phyloP scores from a whole-genome alignment of 1,140 invertebrate genomes.

The Calliopsis andreniformis region DNA sequence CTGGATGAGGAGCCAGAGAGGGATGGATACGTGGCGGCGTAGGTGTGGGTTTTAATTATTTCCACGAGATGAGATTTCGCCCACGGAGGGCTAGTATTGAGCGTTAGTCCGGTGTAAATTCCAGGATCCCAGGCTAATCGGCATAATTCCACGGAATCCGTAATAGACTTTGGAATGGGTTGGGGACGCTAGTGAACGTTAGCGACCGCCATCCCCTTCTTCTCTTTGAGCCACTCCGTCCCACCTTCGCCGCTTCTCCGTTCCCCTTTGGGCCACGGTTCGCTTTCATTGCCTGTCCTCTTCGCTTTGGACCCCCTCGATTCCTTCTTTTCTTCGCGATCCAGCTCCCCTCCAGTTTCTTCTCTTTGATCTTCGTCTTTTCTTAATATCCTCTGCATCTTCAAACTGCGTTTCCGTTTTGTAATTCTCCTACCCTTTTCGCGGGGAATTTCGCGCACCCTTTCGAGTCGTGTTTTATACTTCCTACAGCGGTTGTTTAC shows the following conservation, averaged over 20 bases:
- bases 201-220: conserved; percentile 42
- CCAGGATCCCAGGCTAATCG: conserved; percentile 68
- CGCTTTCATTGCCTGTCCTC: conserved; percentile 1
- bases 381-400: background rate
- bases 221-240: conserved; percentile 12
- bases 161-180: conserved; percentile 70
- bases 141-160: conserved; percentile 73
- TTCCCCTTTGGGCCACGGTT: conserved; percentile 4
- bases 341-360: too few species aligned
- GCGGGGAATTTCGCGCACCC: too few species aligned
- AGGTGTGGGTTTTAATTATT: conserved; percentile 71
- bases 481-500: too few species aligned
- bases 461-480: too few species aligned
- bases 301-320: background rate
- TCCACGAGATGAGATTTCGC: conserved; percentile 69
- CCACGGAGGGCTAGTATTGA: conserved; percentile 64
- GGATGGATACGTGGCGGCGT: conserved; percentile 15
- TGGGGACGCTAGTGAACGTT: conserved; percentile 53
- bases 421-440: too few species aligned
- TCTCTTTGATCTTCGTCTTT: background rate
- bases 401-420: background rate
- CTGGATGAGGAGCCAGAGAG: conserved; percentile 45
- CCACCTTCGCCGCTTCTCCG: background rate
- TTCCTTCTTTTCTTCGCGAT: background rate
- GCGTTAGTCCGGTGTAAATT: conserved; percentile 70